These are phyloP conservation scores for Rallus crepitans DNA, from an alignment of 2,797 vertebrate genomes.

Conservation along the genomic window DNA sequence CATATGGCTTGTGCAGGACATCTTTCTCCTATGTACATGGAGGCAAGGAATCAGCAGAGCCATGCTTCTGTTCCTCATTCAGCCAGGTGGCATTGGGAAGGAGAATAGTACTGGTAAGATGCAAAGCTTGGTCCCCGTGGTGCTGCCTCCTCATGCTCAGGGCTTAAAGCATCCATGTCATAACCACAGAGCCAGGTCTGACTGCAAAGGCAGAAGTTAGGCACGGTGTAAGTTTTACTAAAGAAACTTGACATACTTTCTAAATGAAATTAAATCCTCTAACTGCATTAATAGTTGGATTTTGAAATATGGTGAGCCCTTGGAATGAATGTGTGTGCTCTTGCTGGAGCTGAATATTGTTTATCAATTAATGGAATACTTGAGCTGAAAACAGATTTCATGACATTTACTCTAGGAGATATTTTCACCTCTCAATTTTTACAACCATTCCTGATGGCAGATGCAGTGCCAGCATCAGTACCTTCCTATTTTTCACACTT, in stretches of 20 bases:
- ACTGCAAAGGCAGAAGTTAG: neutral
- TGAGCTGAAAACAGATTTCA: neutral
- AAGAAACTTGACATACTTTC: neutral
- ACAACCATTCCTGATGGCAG: neutral
- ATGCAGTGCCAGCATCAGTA: neutral
- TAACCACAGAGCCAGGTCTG: neutral
- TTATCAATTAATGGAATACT: neutral
- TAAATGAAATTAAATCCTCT: neutral
- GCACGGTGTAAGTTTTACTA: neutral
- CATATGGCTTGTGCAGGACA: neutral
- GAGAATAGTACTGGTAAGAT: neutral
- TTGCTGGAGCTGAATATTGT: neutral
- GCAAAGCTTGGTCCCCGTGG: neutral
- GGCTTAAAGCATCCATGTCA: rapidly evolving
- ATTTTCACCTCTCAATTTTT: neutral
- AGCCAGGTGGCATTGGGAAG: neutral
- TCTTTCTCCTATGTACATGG: rapidly evolving
- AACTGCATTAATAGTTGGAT: neutral
- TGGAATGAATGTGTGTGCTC: neutral
- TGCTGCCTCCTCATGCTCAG: neutral
- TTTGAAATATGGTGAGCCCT: neutral
- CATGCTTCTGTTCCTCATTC: rapidly evolving
- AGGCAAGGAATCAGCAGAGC: neutral
- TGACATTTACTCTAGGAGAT: neutral
- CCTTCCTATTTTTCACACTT: neutral